phyloP scores from a whole-genome alignment of 1,140 invertebrate genomes.

The Bilobella aurantiaca region DNA sequence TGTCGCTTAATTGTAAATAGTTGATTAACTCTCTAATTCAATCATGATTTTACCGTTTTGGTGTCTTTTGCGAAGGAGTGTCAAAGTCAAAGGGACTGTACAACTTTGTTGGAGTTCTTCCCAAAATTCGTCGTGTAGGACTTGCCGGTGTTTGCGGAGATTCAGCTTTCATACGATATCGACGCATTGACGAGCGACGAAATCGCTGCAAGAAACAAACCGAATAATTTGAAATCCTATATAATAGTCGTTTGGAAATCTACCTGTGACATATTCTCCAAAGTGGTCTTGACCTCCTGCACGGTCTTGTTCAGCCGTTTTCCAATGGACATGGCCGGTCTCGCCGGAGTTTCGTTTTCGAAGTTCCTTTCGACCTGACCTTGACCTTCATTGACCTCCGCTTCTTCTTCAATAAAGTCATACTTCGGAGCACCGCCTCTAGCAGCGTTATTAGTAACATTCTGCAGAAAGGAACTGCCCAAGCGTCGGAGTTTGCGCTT shows the following conservation, averaged over 20 bases:
- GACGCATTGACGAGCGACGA: conserved; percentile 47
- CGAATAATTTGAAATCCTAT: conserved; percentile 27
- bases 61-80: conserved; percentile 40
- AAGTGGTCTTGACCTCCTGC: conserved; percentile 46
- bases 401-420: conserved; percentile 7
- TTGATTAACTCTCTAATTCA: conserved; percentile 4
- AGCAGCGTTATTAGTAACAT: neutral
- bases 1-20: neutral
- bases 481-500: neutral
- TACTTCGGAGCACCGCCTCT: conserved; percentile 5
- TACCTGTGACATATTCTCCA: conserved; percentile 51
- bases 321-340: conserved; percentile 14
- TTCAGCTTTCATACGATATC: conserved; percentile 44
- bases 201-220: conserved; percentile 42
- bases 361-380: neutral
- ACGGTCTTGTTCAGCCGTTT: conserved; percentile 48
- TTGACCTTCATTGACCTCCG: neutral
- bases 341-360: neutral
- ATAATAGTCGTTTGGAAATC: conserved; percentile 9
- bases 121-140: conserved; percentile 44
- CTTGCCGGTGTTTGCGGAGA: conserved; percentile 44
- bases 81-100: conserved; percentile 50
- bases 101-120: conserved; percentile 52
- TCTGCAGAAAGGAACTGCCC: conserved; percentile 7
- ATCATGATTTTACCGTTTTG: conserved; percentile 36